Base-by-base conservation (phyloP, 2,888 invertebrate species). In the Erpobdella octoculata region DNA sequence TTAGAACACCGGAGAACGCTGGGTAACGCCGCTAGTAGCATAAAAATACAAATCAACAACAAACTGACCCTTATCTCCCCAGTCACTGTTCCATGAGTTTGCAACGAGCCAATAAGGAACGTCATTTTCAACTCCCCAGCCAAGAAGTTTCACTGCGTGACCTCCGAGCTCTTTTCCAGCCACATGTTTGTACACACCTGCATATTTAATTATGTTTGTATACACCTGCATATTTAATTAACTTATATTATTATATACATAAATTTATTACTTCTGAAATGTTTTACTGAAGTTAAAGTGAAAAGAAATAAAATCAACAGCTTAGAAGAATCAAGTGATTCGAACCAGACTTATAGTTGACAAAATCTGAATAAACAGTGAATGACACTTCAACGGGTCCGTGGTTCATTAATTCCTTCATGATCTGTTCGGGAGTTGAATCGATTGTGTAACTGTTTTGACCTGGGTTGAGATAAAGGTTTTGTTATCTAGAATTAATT, bases 11-110 rank as follows among this genome's bases (percentile, higher is more conserved):
- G 53, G 12, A 53, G 6, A 53, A n/a, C 21, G 21, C 53, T n/a
- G 3, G 5, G 18, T 53, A 21, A 53, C 9, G 28, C 25, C n/a
- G n/a, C n/a, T n/a, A n/a, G n/a, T n/a, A n/a, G n/a, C n/a, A n/a
- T n/a, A n/a, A n/a, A n/a, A n/a, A n/a, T n/a, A n/a, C n/a, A n/a
- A n/a, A n/a, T n/a, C n/a, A n/a, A 21, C n/a, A 9, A 21, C 59
- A 4, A 12, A 9, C 70, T 59, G 58, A 79, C 85, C 86, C 41
- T 83, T 87, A 81, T 90, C 89, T 75, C 93, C 93, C 93, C 93
- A 94, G 82, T 93, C 93, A 0, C 87, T 86, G 85, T 94, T 93
- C 93, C 93, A 94, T 0, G 91, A 92, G 85, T 94, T 94, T 68
- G 91, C 92, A 77, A 92, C 88, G 28, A 92, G 86, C 94, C 94